A percentile compares a stretch with the other conserved stretches of the same genome.
These are phyloP conservation scores for Lepidothrix coronata DNA, from an alignment of 2,113 vertebrate genomes.

Conservation along the genomic window DNA sequence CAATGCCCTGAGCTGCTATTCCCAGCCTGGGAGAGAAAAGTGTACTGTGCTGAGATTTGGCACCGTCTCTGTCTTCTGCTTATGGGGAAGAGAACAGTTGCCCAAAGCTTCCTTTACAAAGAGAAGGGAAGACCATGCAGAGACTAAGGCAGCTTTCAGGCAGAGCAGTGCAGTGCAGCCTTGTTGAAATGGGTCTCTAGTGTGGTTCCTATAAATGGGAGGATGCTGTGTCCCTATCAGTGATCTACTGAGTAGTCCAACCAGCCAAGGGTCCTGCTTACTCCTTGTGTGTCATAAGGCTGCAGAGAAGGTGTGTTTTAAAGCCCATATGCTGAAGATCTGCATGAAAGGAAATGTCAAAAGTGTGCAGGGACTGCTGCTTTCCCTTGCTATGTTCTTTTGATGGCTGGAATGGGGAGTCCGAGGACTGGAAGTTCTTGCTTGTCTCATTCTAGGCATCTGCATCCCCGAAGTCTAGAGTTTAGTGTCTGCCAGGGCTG, in stretches of 20 bases:
- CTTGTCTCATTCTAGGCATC: background rate
- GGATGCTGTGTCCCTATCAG: background rate
- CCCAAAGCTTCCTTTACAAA: background rate
- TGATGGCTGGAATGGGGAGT: background rate
- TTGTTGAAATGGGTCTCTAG: background rate
- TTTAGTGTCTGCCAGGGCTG: background rate
- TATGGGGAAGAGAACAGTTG: background rate
- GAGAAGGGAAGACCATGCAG: background rate
- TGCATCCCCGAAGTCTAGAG: background rate
- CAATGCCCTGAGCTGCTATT: constrained; percentile 2
- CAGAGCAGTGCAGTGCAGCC: background rate
- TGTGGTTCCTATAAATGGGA: background rate
- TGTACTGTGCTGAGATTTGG: background rate
- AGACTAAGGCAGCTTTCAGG: background rate
- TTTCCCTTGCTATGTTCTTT: background rate
- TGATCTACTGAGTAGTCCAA: background rate
- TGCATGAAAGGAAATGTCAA: background rate
- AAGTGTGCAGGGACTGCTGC: background rate
- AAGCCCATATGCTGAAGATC: background rate
- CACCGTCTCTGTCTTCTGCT: background rate
- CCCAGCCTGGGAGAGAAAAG: background rate
- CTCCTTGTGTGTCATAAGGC: background rate
- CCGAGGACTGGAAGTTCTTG: background rate
- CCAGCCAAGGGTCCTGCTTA: background rate
- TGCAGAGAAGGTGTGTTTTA: background rate